Evolutionary conservation across 2,888 invertebrate species (phyloP), one percentile per base, ranked within the genome.

Genomic region (Chloromyia formosa): DNA sequence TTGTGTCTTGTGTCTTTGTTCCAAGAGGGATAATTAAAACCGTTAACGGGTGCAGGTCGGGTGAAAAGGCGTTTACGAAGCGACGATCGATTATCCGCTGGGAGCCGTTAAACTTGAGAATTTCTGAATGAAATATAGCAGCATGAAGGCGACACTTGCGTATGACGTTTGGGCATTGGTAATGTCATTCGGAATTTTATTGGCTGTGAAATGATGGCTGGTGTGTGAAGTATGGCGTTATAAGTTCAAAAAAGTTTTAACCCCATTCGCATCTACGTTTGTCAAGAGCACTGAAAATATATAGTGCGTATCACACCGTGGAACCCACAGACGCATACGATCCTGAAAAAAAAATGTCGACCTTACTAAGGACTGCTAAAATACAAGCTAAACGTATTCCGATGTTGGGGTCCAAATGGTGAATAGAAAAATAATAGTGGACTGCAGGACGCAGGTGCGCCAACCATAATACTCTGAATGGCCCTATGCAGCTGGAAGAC

Each of bases 1-100:
- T 62, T 62, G n/a, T 62, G 42, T 66, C 49, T 35, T 35, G 49
- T 49, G 22, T 22, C 49, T 49, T 66, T 66, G 66, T 66, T 49
- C 49, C 16, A 1, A 5, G 23, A 49, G 45, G 1, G 66, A 66
- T 66, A 66, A 66, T 66, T 66, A 66, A 66, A 66, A 66, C 18
- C 49, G 40, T 66, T 66, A 49, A 22, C 49, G 4, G 18, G 66
- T 4, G 20, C 14, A 66, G 35, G 27, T 35, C 27, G 27, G 7
- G 7, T 35, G 27, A 7, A 35, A n/a, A n/a, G n/a, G n/a, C n/a
- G n/a, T n/a, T n/a, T n/a, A 42, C 9, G 64, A 42, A 20, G 22
- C 18, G 54, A 54, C 54, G 1, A 54, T 54, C 54, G 16, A 54
- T 12, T 9, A 16, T 54, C 16, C 16, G 54, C 16, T n/a, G 54